These are phyloP conservation scores for Asteroscopus sphinx DNA, from an alignment of 2,888 invertebrate genomes.

Conservation along the genomic window DNA sequence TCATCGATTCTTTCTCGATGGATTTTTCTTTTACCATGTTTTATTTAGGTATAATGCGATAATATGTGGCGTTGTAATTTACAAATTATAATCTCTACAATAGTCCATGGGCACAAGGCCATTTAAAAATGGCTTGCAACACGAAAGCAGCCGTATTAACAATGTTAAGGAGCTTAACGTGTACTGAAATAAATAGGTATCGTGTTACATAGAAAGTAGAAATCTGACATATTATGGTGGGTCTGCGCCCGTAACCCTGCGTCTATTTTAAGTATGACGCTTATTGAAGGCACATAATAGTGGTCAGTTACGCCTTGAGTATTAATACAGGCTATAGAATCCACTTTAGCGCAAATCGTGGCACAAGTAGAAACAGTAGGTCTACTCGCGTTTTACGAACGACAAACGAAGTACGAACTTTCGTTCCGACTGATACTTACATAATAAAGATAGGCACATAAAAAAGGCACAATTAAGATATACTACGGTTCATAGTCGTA, in stretches of 20 bases:
- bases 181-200: constrained; percentile 54
- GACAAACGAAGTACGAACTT: too few relatives aligned
- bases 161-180: constrained; percentile 49
- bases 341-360: not conserved
- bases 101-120: not conserved
- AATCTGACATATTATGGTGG: constrained; percentile 62
- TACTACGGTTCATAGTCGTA: too few relatives aligned
- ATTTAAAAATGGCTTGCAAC: constrained; percentile 6
- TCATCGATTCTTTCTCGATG: too few relatives aligned
- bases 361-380: not conserved
- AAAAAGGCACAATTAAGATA: too few relatives aligned
- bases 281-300: constrained; percentile 34
- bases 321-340: not conserved
- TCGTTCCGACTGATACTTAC: too few relatives aligned
- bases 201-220: constrained; percentile 72
- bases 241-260: constrained; percentile 54
- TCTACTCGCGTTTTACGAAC: too few relatives aligned
- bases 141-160: constrained; percentile 36
- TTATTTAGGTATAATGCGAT: not conserved
- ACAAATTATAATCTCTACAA: not conserved
- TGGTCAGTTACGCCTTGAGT: constrained; percentile 21
- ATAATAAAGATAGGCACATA: too few relatives aligned
- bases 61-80: too few relatives aligned
- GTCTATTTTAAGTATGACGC: constrained; percentile 46
- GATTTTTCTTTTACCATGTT: too few relatives aligned